Conservation (phyloP, 2,113 vertebrate genomes). For the Erythrolamprus reginae region DNA sequence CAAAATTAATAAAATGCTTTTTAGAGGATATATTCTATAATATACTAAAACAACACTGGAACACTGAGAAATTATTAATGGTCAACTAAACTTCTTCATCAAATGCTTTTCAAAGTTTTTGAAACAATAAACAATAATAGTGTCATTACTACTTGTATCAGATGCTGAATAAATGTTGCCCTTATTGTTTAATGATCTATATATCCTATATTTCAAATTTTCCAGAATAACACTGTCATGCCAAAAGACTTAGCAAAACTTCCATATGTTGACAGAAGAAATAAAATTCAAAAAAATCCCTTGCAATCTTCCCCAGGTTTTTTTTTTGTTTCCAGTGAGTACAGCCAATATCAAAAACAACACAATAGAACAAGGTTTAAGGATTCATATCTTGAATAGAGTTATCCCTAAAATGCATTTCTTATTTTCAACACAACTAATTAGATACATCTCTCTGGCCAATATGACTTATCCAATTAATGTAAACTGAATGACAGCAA, state of each 20-base stretch:
- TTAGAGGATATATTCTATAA: not conserved
- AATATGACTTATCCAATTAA: not conserved
- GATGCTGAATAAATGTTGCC: not conserved
- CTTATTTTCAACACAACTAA: not conserved
- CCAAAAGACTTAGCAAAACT: not conserved
- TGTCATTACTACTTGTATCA: not conserved
- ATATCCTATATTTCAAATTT: not conserved
- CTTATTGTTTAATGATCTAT: not conserved
- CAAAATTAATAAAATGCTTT: not conserved
- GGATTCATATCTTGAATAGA: not conserved
- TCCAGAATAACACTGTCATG: not conserved
- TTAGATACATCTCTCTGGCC: not conserved
- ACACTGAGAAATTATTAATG: not conserved
- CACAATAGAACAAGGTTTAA: not conserved
- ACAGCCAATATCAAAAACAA: not conserved
- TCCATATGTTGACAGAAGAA: not conserved
- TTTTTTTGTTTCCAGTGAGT: not conserved
- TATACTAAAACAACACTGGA: not conserved
- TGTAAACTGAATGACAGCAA: not conserved
- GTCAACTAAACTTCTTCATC: not conserved
- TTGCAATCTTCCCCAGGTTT: not conserved
- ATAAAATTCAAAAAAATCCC: not conserved
- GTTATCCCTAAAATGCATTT: not conserved
- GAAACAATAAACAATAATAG: not conserved
- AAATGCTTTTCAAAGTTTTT: not conserved